Conservation (phyloP, 2,113 vertebrate species). For the Vombatus ursinus region DNA sequence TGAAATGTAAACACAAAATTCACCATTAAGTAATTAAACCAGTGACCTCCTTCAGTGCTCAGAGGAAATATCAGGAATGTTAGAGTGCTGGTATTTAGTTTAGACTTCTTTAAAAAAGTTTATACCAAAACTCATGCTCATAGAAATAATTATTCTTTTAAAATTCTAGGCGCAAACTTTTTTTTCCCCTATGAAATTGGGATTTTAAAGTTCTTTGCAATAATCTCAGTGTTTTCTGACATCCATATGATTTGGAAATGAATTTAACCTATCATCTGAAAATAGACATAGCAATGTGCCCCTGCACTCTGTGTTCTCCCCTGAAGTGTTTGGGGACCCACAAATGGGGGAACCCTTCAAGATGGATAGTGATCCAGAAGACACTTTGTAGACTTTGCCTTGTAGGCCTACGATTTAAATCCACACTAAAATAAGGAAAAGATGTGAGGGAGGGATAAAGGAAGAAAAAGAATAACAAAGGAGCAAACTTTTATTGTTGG, state of each 20-base stretch:
- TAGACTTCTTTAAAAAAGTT: background rate
- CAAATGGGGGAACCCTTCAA: background rate
- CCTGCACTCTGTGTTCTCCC: background rate
- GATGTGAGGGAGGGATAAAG: background rate
- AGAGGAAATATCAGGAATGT: background rate
- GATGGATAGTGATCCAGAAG: background rate
- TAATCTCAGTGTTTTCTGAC: background rate
- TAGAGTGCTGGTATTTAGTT: background rate
- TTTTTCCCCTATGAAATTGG: background rate
- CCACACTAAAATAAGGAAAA: background rate
- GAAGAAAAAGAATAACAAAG: background rate
- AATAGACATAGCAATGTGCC: background rate
- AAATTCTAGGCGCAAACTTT: background rate
- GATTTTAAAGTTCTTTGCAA: background rate
- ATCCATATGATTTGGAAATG: background rate
- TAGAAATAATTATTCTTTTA: background rate
- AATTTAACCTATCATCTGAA: background rate
- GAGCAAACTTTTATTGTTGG: background rate
- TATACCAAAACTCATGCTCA: background rate
- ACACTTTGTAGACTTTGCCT: background rate
- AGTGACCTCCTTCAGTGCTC: background rate
- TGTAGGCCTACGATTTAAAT: background rate
- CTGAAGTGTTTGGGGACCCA: background rate
- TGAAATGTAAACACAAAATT: background rate
- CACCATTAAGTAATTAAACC: background rate